Percentiles rank a stretch among this genome's conserved stretches.
phyloP scores from a whole-genome alignment of 1,140 invertebrate genomes.

The Saxidomus purpurata region DNA sequence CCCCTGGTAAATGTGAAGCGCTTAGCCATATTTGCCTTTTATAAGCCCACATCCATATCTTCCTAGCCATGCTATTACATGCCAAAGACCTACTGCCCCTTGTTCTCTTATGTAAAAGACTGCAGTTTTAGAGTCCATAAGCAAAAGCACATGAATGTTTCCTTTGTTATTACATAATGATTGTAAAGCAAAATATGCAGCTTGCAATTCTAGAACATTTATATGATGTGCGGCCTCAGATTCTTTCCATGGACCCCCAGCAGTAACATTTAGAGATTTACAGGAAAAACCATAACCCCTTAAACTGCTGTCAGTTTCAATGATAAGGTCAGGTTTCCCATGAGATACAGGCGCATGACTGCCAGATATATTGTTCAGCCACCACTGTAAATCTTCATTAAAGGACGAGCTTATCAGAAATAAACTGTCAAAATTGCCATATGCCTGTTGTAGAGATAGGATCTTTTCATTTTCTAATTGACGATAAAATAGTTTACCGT shows the following conservation, averaged over 20 bases:
- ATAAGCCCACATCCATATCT: neutral
- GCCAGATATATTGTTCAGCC: neutral
- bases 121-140: neutral
- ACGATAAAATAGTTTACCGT: no score
- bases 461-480: neutral
- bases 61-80: neutral
- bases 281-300: neutral
- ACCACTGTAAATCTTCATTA: neutral
- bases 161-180: neutral
- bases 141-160: conserved; percentile 7
- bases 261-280: neutral
- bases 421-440: neutral
- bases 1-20: neutral
- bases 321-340: neutral
- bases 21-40: conserved; percentile 7
- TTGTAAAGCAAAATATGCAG: neutral
- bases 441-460: neutral
- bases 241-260: conserved; percentile 24
- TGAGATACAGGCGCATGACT: neutral
- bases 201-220: neutral
- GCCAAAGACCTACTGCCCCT: neutral
- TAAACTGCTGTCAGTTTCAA: neutral
- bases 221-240: neutral
- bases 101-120: neutral
- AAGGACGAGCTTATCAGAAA: neutral